Evolutionary conservation across 1,140 invertebrate genomes (phyloP), one percentile per base, ranked within the genome.

Genomic region (Zelostemma sp.): DNA sequence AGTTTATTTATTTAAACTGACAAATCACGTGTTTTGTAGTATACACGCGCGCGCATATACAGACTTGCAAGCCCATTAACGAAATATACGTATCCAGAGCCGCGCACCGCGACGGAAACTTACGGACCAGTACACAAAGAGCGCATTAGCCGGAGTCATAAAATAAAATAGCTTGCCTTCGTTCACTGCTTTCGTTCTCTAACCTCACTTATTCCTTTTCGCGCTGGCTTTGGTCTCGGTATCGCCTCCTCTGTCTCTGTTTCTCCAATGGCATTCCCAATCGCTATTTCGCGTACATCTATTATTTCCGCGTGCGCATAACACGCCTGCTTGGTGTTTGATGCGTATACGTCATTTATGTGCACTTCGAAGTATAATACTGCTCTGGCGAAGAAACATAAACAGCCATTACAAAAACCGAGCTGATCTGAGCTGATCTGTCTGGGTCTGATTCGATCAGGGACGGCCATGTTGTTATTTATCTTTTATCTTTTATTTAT

Each of bases 101-200:
- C 67, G 75, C 61, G 71, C 75, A 80, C 77, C 79, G 77, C 78
- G 80, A 81, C 80, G 81, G 79, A 82, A 81, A 82, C 74, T 75
- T 72, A 79, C 78, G 79, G 79, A 79, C 73, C 69, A 67, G 77
- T 82, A 83, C 80, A 84, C 81, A 84, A 83, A 83, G 81, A 82
- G 80, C 80, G 78, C 82, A 84, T 84, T 84, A 84, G 81, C 82
- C 74, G 68, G 68, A 77, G 78, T 71, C 78, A 80, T 84, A 84
- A 84, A 84, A 82, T 84, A 83, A 84, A 84, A 84, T 82, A 80
- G 76, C 79, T 78, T 72, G 57, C 69, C 72, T 72, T 57, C 67
- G 64, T 67, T 64, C 70, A 47, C 53, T 61, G 62, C 63, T 72
- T 73, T 71, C 58, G 61, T 72, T 65, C 59, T 63, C 54, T 19